Evolutionary conservation across 2,888 invertebrate species (phyloP), one percentile per base, ranked within the genome.

Genomic region (Tetranychus piercei): DNA sequence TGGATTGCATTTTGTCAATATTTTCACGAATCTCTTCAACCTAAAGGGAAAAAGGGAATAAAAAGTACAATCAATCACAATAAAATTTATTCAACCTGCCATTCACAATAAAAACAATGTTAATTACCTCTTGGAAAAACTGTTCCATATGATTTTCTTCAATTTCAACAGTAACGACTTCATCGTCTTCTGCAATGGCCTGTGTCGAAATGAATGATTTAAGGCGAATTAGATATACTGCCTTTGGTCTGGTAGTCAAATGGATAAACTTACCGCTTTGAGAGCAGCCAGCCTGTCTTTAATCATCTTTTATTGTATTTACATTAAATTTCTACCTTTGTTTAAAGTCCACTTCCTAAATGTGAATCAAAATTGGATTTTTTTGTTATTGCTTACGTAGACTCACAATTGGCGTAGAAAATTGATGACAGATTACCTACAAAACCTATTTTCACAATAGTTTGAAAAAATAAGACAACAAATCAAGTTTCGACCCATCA

Each of bases 1-100:
- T 97, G 82, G 91, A 90, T 84, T 96, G 94, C 83, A 99, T 97
- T 87, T 94, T 94, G 85, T 99, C 97, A 87, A 99, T 97, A 92
- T 96, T 97, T 85, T 94, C 94, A 81, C 97, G 90, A 85, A 99
- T 97, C 86, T 99, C 97, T 86, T 99, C 97, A 85, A 93, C 94
- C 89, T 97, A 96, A 84, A 93, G 93, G 86, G 99, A 99, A 55
- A 15, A 87, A 99, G 44, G 20, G 1, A 71, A 23, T 44, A 55
- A 9, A 55, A 15, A 15, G 2, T 55, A 55, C 15, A 15, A 55
- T 55, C 9, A 55, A 55, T 15, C 15, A 55, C 23, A 55, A 69
- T n/a, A 69, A 22, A 69, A 22, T 55, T 55, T 15, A 55, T 55
- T 55, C 9, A 55, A 55, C 9, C 55, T 55, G 55, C 15, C 55